These are phyloP conservation scores for Himalopsyche anomala DNA, from an alignment of 2,888 invertebrate species.

Conservation along the genomic window DNA sequence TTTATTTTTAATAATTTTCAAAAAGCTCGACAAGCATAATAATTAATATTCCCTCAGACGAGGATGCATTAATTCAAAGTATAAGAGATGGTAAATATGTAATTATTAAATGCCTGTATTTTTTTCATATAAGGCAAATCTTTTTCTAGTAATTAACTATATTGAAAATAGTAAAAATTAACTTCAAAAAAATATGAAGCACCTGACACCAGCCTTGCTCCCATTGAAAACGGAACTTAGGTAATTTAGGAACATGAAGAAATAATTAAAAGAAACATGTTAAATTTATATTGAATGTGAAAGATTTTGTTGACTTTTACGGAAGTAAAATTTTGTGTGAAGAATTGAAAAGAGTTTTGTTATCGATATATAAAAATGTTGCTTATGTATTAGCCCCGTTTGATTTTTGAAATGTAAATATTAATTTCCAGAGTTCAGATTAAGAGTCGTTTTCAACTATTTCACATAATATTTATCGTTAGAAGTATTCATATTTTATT, in stretches of 20 bases:
- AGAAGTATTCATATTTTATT: conserved; percentile 46
- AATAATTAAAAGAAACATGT: not conserved
- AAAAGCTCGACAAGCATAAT: conserved; percentile 66
- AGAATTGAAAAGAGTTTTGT: not conserved
- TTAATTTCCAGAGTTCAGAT: not conserved
- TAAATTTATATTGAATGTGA: not conserved
- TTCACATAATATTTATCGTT: conserved; percentile 44
- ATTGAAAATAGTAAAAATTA: conserved; percentile 44
- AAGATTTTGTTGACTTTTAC: conserved; percentile 13
- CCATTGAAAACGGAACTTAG: conserved; percentile 31
- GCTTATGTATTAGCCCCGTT: not conserved
- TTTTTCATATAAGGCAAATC: conserved; percentile 61
- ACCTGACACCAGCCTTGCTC: conserved; percentile 64
- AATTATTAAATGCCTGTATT: conserved; percentile 62
- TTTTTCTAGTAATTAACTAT: conserved; percentile 54
- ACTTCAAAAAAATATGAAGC: conserved; percentile 55
- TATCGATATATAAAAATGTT: not conserved
- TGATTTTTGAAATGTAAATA: conserved; percentile 22
- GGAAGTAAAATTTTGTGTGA: not conserved
- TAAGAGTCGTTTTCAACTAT: conserved; percentile 8
- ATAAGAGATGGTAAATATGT: conserved; percentile 58
- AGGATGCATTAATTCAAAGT: conserved; percentile 60
- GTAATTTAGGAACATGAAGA: not conserved
- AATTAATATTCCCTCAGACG: conserved; percentile 62
- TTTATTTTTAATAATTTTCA: conserved; percentile 62